Evolutionary conservation across 2,888 invertebrate genomes (phyloP).

Genomic region (Aspidiotus destructor): DNA sequence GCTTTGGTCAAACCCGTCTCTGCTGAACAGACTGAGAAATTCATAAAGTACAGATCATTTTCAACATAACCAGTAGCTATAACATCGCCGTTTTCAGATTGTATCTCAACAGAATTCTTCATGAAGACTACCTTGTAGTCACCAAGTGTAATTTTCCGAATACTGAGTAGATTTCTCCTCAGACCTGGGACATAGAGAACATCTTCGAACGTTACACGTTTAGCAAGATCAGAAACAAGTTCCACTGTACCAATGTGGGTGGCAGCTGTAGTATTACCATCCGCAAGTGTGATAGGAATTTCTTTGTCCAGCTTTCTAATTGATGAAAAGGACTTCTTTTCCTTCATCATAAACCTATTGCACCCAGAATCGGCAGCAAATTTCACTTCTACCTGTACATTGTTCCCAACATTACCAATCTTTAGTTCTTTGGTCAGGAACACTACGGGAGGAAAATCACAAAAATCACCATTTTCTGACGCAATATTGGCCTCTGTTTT

Average conservation of each 20-base stretch:
- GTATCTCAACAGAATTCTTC: not conserved
- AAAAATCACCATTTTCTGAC: not conserved
- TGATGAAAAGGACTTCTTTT: not conserved
- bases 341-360: not conserved
- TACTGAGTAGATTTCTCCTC: slow-evolving; percentile 1
- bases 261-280: not conserved
- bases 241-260: not conserved
- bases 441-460: not conserved
- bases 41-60: slow-evolving; percentile 5
- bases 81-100: not conserved
- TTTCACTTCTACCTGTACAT: not conserved
- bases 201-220: not conserved
- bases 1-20: not conserved
- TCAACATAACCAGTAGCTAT: not conserved
- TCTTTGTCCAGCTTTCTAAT: not conserved
- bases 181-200: not conserved
- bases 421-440: not conserved
- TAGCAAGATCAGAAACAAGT: not conserved
- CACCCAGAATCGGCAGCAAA: not conserved
- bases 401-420: not conserved
- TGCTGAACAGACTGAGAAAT: not conserved
- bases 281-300: not conserved
- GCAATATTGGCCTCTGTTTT: not conserved
- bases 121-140: not conserved
- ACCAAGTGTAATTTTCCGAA: not conserved